Percentiles rank a stretch among this genome's conserved stretches.
These are phyloP conservation scores for Drosophila persimilis DNA, from an alignment of 1,140 invertebrate genomes.

Conservation along the genomic window DNA sequence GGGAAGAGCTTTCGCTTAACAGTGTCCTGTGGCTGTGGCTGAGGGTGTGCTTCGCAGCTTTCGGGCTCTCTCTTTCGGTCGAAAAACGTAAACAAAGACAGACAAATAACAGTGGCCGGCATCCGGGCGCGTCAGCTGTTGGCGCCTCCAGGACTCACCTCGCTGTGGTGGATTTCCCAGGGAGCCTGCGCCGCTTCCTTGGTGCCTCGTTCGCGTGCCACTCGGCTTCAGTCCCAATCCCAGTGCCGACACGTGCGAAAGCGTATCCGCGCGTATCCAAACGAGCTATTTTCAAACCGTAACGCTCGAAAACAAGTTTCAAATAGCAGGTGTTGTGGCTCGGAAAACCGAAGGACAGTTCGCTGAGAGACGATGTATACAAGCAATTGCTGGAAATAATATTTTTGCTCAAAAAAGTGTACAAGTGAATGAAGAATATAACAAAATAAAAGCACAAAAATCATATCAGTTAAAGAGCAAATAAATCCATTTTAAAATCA, in stretches of 20 bases:
- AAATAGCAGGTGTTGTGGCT: too few relatives aligned
- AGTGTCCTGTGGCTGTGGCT: background rate
- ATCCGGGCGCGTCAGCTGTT: conserved; percentile 43
- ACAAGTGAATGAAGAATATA: too few relatives aligned
- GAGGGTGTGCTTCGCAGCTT: conserved; percentile 8
- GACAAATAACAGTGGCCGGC: conserved; percentile 7
- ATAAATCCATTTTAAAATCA: too few relatives aligned
- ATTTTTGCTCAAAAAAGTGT: too few relatives aligned
- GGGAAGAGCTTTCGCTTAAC: conserved; percentile 34
- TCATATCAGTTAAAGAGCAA: too few relatives aligned
- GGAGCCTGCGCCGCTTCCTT: conserved; percentile 56
- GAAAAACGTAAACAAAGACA: conserved; percentile 57
- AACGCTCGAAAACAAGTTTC: background rate
- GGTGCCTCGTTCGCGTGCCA: conserved; percentile 25
- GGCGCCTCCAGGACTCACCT: conserved; percentile 26
- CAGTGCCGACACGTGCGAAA: conserved; percentile 67
- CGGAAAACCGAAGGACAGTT: too few relatives aligned
- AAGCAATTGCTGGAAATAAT: too few relatives aligned
- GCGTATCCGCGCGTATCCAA: background rate
- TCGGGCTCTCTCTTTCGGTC: background rate
- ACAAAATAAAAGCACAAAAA: too few relatives aligned
- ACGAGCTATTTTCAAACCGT: conserved; percentile 21
- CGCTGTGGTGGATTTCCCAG: conserved; percentile 48
- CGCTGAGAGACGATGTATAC: too few relatives aligned
- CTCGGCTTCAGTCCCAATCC: conserved; percentile 65